Percentiles rank a stretch among this genome's conserved stretches.
Conservation (phyloP, 2,888 invertebrate species). For the Chloroclystis v-ata region DNA sequence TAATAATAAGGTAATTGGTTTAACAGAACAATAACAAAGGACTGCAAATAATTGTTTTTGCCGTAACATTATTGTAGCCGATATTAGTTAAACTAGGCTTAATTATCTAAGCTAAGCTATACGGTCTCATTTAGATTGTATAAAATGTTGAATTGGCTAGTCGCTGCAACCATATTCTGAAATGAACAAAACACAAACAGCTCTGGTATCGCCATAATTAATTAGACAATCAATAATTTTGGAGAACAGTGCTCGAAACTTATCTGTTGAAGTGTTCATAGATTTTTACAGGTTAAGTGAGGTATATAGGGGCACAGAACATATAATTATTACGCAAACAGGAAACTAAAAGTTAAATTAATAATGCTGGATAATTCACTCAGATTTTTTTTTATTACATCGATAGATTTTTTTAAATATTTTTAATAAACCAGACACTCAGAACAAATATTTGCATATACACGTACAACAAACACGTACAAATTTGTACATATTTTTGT, state of each 20-base stretch:
- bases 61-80: slow-evolving; percentile 11
- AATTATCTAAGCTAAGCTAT: not conserved
- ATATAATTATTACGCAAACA: no score
- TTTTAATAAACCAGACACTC: no score
- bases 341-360: no score
- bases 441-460: no score
- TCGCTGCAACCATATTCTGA: not conserved
- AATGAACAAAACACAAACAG: slow-evolving; percentile 15
- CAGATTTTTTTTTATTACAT: no score
- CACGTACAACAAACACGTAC: no score
- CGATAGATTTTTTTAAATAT: no score
- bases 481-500: no score
- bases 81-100: not conserved
- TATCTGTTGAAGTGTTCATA: not conserved
- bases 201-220: slow-evolving; percentile 36
- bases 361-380: no score
- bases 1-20: no score
- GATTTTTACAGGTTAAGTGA: no score
- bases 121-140: not conserved
- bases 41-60: slow-evolving; percentile 28
- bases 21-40: not conserved
- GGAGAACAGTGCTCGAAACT: not conserved
- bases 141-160: not conserved
- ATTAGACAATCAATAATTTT: slow-evolving; percentile 47
- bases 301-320: no score